Percentiles rank a stretch among this genome's conserved stretches.
Evolutionary conservation across 1,140 invertebrate genomes (phyloP).

Genomic region (Oscheius sp.): DNA sequence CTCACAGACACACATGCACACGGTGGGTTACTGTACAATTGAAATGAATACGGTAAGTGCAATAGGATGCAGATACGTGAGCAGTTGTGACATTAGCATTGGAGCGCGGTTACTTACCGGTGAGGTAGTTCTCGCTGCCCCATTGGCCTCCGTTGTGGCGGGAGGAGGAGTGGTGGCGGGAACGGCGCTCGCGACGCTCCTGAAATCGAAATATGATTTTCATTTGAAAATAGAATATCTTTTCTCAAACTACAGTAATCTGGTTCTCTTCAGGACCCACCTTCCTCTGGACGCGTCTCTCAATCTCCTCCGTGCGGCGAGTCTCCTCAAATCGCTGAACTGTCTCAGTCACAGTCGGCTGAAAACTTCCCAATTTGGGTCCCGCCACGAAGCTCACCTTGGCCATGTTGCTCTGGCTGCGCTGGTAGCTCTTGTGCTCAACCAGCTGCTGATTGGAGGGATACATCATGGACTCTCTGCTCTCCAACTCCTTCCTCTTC

Average conservation of each 20-base stretch:
- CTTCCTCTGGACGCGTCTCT: constrained; percentile 35
- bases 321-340: constrained; percentile 56
- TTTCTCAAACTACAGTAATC: not conserved
- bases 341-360: constrained; percentile 56
- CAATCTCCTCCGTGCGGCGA: constrained; percentile 57
- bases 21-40: not conserved
- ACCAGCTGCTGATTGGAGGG: constrained; percentile 24
- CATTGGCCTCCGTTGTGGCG: constrained; percentile 39
- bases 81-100: not conserved
- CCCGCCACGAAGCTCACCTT: not conserved
- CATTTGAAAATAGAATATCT: not conserved
- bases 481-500: constrained; percentile 44
- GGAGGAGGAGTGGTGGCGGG: constrained; percentile 44
- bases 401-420: constrained; percentile 14
- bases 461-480: constrained; percentile 39
- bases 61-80: too few relatives aligned
- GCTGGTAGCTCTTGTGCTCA: constrained; percentile 14
- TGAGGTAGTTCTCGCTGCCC: constrained; percentile 9
- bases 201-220: too few relatives aligned
- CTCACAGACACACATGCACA: not conserved
- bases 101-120: not conserved
- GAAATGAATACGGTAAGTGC: too few relatives aligned
- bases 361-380: constrained; percentile 18
- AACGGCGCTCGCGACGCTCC: constrained; percentile 46
- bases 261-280: not conserved